Conservation (phyloP, 2,113 vertebrate genomes). For the Tretioscincus oriximinensis region DNA sequence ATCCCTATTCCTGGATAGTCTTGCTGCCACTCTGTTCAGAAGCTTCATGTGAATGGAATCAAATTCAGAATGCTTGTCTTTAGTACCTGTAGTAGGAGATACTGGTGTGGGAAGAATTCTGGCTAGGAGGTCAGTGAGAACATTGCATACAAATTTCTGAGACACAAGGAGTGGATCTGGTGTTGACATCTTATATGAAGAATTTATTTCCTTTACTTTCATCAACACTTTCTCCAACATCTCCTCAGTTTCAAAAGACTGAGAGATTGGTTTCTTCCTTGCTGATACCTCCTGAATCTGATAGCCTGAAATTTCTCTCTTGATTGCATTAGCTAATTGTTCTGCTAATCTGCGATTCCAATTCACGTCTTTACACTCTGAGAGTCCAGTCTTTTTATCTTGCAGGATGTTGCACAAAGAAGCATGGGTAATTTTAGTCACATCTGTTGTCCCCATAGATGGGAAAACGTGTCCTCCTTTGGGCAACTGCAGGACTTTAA, state of each 20-base stretch:
- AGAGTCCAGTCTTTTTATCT: background rate
- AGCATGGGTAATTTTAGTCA: slow-evolving; percentile 8
- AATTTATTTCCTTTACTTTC: slow-evolving; percentile 41
- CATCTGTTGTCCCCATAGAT: background rate
- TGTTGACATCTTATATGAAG: background rate
- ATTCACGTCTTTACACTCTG: background rate
- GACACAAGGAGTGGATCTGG: slow-evolving; percentile 49
- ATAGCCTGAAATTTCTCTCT: slow-evolving; percentile 23
- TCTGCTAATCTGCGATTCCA: background rate
- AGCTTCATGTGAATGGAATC: slow-evolving; percentile 57
- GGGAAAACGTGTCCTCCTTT: background rate
- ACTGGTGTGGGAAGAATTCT: slow-evolving; percentile 25
- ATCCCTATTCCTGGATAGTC: slow-evolving; percentile 52
- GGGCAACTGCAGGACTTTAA: background rate
- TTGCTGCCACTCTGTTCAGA: slow-evolving; percentile 42
- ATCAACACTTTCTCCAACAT: slow-evolving; percentile 50
- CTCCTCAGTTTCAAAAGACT: slow-evolving; percentile 16
- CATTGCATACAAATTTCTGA: slow-evolving; percentile 57
- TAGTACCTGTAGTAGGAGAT: background rate
- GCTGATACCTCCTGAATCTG: background rate
- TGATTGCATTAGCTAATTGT: background rate
- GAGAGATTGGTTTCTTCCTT: background rate
- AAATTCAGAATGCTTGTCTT: slow-evolving; percentile 29
- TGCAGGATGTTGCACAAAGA: slow-evolving; percentile 20
- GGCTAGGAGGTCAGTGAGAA: slow-evolving; percentile 46